Conservation (phyloP, 2,888 invertebrate species). For the Parnassius orleans region DNA sequence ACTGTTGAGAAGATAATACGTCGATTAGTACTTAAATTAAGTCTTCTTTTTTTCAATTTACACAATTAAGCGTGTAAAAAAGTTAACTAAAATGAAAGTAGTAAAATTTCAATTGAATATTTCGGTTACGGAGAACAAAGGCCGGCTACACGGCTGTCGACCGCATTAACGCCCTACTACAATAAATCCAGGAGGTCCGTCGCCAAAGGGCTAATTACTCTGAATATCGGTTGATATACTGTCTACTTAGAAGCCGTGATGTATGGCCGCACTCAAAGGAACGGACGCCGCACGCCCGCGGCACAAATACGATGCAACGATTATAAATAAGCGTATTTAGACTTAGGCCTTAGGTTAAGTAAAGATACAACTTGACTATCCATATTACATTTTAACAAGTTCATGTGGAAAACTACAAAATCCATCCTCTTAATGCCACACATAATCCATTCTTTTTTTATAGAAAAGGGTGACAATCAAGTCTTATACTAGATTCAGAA, state of each 20-base stretch:
- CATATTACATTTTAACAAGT: constrained; percentile 12
- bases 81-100: constrained; percentile 12
- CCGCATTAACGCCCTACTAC: constrained; percentile 75
- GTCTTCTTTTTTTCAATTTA: no score
- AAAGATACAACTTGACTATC: constrained; percentile 23
- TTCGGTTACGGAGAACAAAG: constrained; percentile 67
- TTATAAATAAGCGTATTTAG: constrained; percentile 77
- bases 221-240: constrained; percentile 77
- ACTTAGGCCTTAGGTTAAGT: constrained; percentile 34
- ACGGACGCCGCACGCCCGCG: constrained; percentile 67
- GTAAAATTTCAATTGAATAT: constrained; percentile 72
- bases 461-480: no score
- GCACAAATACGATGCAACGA: constrained; percentile 58
- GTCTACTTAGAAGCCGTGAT: constrained; percentile 78
- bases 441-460: no score
- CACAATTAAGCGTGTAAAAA: constrained; percentile 1
- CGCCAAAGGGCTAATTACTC: constrained; percentile 80
- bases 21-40: constrained; percentile 14
- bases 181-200: constrained; percentile 78
- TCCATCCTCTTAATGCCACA: no score
- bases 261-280: constrained; percentile 74
- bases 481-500: no score
- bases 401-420: not conserved
- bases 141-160: constrained; percentile 76
- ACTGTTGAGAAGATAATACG: constrained; percentile 18